Conservation (phyloP, 1,140 invertebrate genomes). For the Neodiprion fabricii region DNA sequence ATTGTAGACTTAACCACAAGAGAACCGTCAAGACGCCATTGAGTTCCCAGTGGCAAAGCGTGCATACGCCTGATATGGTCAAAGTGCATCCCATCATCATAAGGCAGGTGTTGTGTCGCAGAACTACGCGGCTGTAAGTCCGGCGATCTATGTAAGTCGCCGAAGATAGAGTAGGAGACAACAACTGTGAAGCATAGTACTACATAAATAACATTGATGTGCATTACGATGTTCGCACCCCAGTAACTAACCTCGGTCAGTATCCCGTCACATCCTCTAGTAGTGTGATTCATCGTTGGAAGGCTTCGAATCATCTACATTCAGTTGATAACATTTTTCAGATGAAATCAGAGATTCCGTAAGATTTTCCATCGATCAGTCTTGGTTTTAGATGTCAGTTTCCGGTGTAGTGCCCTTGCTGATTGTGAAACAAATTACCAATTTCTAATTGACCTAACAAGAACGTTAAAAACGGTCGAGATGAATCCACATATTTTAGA, state of each 20-base stretch:
- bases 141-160: conserved; percentile 39
- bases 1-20: conserved; percentile 46
- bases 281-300: not conserved
- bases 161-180: conserved; percentile 40
- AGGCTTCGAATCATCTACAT: conserved; percentile 36
- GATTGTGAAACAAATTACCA: too few relatives aligned
- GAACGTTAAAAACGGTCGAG: too few relatives aligned
- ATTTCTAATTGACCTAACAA: too few relatives aligned
- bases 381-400: not conserved
- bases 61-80: conserved; percentile 36
- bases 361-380: not conserved
- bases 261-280: conserved; percentile 20
- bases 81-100: conserved; percentile 38
- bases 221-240: conserved; percentile 50
- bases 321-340: conserved; percentile 37
- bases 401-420: not conserved
- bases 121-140: conserved; percentile 44
- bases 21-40: conserved; percentile 30
- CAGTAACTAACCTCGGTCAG: conserved; percentile 39
- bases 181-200: conserved; percentile 44
- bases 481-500: conserved; percentile 28
- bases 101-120: conserved; percentile 46
- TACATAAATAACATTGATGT: conserved; percentile 45
- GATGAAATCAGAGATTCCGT: conserved; percentile 16
- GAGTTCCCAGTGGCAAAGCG: conserved; percentile 32